Evolutionary conservation across 2,888 invertebrate genomes (phyloP).

Genomic region (Dicranocentrus wangi): DNA sequence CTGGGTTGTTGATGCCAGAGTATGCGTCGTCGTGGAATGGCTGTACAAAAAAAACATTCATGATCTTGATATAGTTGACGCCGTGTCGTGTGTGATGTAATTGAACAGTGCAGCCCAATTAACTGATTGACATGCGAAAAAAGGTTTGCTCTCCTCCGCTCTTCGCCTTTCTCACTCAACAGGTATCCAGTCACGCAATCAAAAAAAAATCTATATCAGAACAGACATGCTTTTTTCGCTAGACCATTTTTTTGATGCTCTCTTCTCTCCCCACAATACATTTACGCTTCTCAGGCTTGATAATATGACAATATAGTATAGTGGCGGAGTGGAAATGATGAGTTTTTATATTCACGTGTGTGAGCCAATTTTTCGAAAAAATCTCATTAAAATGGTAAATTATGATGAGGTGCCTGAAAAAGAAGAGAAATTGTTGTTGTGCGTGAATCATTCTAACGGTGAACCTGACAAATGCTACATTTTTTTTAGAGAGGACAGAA

Average conservation of each 20-base stretch:
- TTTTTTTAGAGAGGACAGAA: no score
- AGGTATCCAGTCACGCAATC: conserved; percentile 52
- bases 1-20: not conserved
- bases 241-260: not conserved
- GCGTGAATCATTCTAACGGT: conserved; percentile 30
- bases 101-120: conserved; percentile 46
- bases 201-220: conserved; percentile 39
- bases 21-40: not conserved
- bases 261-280: not conserved
- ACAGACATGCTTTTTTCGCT: not conserved
- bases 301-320: conserved; percentile 13
- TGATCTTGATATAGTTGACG: conserved; percentile 42
- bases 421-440: conserved; percentile 14
- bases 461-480: not conserved
- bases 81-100: conserved; percentile 50
- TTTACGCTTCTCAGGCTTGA: not conserved
- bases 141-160: conserved; percentile 20
- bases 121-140: conserved; percentile 51
- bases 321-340: not conserved
- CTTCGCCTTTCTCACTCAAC: conserved; percentile 35
- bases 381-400: conserved; percentile 37
- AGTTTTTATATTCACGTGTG: conserved; percentile 30
- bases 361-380: conserved; percentile 47
- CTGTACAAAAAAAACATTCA: not conserved
- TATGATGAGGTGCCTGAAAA: conserved; percentile 35